Base-by-base conservation (phyloP, 2,888 invertebrate genomes). In the Bellardia bayeri region DNA sequence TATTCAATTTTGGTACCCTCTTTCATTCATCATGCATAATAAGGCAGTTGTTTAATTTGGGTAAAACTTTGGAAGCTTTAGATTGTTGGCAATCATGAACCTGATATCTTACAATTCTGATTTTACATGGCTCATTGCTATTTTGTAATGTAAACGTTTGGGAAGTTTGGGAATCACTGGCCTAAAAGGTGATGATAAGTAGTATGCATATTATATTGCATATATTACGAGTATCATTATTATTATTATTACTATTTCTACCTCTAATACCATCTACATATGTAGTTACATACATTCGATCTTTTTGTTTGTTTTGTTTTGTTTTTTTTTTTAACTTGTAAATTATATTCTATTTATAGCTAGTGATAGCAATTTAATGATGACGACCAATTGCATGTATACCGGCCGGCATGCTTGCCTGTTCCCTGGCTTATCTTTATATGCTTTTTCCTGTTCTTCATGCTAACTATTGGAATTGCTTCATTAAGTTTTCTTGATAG, bases 161-260 rank as follows among this genome's bases (percentile, higher is more conserved):
- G 23, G 23, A 33, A 54, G 49, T 45, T 45, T 45, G 45, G 3
- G 45, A 45, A 45, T 3, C 45, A 2, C 45, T 45, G 45, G 42
- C 33, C 16, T 69, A 13, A 61, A n/a, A 86, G 82, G 74, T 79
- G 78, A 68, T 82, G 86, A 82, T 79, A 68, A 79, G 42, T 82
- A 23, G 23, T 23, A 23, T 23, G 23, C 23, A 23, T 23, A 23
- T 23, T 23, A 23, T 23, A 23, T 78, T 86, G 51, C 78, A 82
- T 72, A 82, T 66, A 54, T 75, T 80, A 78, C 30, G 54, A 16
- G n/a, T 45, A 71, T 75, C 54, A 72, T 82, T 64, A 45, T 75
- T 42, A 72, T 82, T 64, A 45, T 9, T 56, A 56, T 45, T 33
- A 45, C n/a, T 66, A 33, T 23, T 13, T 11, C 54, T 40, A 40